Percentiles rank a stretch among this genome's conserved stretches.
phyloP scores from a whole-genome alignment of 1,140 invertebrate species.

The Tetragnatha versicolor region DNA sequence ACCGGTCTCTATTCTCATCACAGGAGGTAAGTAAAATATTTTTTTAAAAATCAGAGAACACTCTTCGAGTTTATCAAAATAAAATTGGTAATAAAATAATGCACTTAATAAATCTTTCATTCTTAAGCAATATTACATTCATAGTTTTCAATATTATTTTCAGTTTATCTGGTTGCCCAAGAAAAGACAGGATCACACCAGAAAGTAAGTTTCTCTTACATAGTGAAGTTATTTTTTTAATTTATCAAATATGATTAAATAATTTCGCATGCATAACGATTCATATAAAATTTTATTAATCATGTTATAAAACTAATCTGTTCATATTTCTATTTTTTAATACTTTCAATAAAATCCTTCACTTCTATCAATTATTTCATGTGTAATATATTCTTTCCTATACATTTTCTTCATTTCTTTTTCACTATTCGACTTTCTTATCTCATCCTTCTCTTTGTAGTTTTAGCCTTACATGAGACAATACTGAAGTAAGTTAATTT shows the following conservation, averaged over 20 bases:
- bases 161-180: slow-evolving; percentile 96
- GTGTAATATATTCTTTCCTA: background rate
- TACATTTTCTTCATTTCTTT: slow-evolving; percentile 4
- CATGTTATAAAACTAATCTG: too few relatives aligned
- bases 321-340: too few relatives aligned
- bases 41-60: background rate
- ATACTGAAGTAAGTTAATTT: slow-evolving; percentile 78
- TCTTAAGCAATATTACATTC: background rate
- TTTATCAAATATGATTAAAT: too few relatives aligned
- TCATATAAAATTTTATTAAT: too few relatives aligned
- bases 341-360: too few relatives aligned
- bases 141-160: slow-evolving; percentile 34
- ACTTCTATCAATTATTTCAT: background rate
- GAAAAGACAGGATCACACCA: slow-evolving; percentile 94
- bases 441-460: slow-evolving; percentile 70
- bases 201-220: slow-evolving; percentile 89
- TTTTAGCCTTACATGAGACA: slow-evolving; percentile 97
- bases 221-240: too few relatives aligned
- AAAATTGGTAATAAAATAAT: too few relatives aligned
- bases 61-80: too few relatives aligned
- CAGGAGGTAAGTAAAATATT: slow-evolving; percentile 78
- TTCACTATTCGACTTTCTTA: slow-evolving; percentile 25
- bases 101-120: background rate
- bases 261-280: too few relatives aligned
- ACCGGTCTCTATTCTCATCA: slow-evolving; percentile 98